phyloP scores from a whole-genome alignment of 2,113 vertebrate species.

The Gasterosteus nipponicus region DNA sequence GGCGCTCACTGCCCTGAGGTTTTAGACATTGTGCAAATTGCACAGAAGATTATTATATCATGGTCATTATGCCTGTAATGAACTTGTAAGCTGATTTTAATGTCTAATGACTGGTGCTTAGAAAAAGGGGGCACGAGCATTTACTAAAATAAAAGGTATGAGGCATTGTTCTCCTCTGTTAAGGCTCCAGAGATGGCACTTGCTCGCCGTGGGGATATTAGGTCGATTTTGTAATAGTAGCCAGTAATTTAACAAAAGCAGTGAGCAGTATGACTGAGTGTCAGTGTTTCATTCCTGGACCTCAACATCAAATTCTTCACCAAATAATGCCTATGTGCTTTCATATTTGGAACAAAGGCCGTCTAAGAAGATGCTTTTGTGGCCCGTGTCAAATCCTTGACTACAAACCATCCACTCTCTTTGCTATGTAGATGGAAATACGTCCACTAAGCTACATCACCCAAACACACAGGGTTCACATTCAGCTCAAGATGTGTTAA shows the following conservation, averaged over 20 bases:
- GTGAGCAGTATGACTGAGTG: conserved; percentile 1
- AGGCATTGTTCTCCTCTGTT: conserved; percentile 23
- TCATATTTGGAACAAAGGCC: conserved; percentile 19
- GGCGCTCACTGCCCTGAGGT: conserved; percentile 46
- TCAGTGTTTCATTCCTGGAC: conserved; percentile 27
- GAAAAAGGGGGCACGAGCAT: conserved; percentile 32
- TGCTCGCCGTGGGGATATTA: conserved; percentile 5
- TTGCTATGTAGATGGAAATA: conserved; percentile 6
- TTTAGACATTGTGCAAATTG: conserved; percentile 54
- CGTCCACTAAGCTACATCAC: conserved; percentile 2
- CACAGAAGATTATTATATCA: conserved; percentile 54
- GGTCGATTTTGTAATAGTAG: conserved; percentile 25
- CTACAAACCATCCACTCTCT: conserved; percentile 19
- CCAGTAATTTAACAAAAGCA: conserved; percentile 4
- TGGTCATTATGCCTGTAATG: conserved; percentile 65
- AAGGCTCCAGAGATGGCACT: conserved; percentile 7
- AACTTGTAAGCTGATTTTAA: conserved; percentile 61
- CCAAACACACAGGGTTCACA: conserved; percentile 2
- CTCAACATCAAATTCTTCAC: conserved; percentile 19
- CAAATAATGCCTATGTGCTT: conserved; percentile 22
- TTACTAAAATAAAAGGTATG: conserved; percentile 30
- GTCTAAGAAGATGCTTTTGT: conserved; percentile 13
- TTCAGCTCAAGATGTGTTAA: neutral
- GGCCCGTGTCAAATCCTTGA: conserved; percentile 24
- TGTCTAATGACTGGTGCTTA: conserved; percentile 48